phyloP scores from a whole-genome alignment of 2,797 vertebrate genomes.

The Pelodytes ibericus region DNA sequence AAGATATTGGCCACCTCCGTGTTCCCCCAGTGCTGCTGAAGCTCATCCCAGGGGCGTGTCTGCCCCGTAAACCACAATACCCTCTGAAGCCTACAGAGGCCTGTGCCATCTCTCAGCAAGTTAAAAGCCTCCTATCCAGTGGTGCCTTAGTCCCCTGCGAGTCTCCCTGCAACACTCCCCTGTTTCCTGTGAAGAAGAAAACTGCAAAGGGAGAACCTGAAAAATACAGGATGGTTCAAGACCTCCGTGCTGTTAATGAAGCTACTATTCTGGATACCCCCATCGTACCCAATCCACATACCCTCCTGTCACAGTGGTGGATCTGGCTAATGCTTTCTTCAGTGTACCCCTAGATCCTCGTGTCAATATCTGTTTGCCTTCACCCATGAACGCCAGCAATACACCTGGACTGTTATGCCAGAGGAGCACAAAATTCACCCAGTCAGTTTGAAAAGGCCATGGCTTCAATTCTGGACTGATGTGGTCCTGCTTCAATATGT shows the following conservation, averaged over 20 bases:
- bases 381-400: constrained; percentile 1
- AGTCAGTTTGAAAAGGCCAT: neutral
- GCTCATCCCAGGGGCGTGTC: neutral
- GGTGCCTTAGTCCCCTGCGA: neutral
- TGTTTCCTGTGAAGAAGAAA: neutral
- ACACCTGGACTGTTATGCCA: neutral
- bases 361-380: neutral
- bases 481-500: too few relatives aligned
- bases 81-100: neutral
- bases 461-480: neutral
- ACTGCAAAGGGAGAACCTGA: neutral
- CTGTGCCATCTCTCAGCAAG: neutral
- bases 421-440: neutral
- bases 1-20: neutral
- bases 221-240: constrained; percentile 1
- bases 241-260: neutral
- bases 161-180: neutral
- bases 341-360: neutral
- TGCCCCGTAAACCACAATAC: neutral
- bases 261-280: neutral
- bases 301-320: neutral
- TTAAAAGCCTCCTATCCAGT: neutral
- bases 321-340: constrained; percentile 3
- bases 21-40: neutral
- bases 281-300: neutral